A percentile compares a stretch with the other conserved stretches of the same genome.
Evolutionary conservation across 2,888 invertebrate genomes (phyloP).

Genomic region (Mamestra brassicae): DNA sequence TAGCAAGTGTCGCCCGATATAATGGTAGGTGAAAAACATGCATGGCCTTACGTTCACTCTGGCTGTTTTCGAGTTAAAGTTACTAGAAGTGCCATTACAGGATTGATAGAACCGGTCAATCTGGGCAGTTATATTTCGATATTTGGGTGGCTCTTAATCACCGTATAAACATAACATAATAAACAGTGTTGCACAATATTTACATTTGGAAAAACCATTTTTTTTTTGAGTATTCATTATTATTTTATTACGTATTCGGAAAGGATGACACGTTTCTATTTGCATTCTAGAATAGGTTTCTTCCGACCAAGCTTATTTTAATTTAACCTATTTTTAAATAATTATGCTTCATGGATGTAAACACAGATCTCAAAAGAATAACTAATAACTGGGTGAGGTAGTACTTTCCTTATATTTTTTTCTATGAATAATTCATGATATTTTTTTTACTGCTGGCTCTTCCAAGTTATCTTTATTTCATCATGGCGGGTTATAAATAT

Average conservation of each 20-base stretch:
- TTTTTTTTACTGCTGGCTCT: slow-evolving; percentile 43
- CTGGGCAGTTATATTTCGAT: not conserved
- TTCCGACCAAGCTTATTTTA: not conserved
- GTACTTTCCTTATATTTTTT: not conserved
- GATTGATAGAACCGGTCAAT: not conserved
- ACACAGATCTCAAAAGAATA: not conserved
- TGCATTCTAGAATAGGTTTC: not conserved
- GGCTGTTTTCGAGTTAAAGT: slow-evolving; percentile 30
- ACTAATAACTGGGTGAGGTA: not conserved
- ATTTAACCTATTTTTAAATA: not conserved
- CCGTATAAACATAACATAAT: not conserved
- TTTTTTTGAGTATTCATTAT: not conserved
- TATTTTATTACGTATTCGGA: not conserved
- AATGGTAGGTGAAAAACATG: slow-evolving; percentile 61
- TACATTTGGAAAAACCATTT: slow-evolving; percentile 4
- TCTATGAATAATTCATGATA: not conserved
- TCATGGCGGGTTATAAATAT: slow-evolving; percentile 45
- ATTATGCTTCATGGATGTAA: not conserved
- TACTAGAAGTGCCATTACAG: slow-evolving; percentile 56
- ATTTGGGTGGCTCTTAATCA: not conserved
- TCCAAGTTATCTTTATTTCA: slow-evolving; percentile 56
- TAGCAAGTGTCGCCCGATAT: slow-evolving; percentile 57
- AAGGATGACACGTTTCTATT: slow-evolving; percentile 15
- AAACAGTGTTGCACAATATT: slow-evolving; percentile 9
- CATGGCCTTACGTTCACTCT: slow-evolving; percentile 79